Evolutionary conservation across 2,888 invertebrate genomes (phyloP).

Genomic region (Petrolisthes cinctipes): DNA sequence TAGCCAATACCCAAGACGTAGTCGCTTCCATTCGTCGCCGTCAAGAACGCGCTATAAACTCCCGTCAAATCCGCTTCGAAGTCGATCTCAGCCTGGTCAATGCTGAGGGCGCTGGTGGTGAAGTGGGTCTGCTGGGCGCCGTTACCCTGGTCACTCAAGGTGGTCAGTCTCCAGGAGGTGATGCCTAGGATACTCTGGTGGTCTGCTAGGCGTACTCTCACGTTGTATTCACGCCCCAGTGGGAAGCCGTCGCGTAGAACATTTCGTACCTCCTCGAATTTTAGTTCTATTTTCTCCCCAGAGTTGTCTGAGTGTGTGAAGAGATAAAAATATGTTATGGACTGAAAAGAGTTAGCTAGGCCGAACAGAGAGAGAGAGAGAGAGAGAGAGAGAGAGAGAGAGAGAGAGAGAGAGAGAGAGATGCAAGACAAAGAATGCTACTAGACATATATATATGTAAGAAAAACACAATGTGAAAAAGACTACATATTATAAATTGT

Average conservation of each 20-base stretch:
- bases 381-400: background rate
- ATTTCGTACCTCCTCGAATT: background rate
- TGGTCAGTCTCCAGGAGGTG: background rate
- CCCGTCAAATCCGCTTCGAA: constrained; percentile 10
- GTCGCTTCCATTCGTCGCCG: background rate
- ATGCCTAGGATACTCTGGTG: background rate
- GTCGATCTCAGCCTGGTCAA: background rate
- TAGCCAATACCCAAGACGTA: background rate
- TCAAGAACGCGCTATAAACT: background rate
- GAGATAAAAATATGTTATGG: background rate
- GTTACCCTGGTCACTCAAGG: background rate
- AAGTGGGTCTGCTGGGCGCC: background rate
- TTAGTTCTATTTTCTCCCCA: background rate
- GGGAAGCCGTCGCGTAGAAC: background rate
- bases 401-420: background rate
- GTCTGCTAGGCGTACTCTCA: background rate
- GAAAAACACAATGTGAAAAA: background rate
- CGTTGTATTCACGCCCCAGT: background rate
- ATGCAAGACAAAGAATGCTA: background rate
- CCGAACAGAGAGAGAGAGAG: background rate
- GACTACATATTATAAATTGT: background rate
- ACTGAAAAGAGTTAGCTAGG: background rate
- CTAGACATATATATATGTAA: background rate
- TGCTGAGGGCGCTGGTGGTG: background rate
- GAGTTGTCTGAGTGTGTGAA: background rate